Conservation (phyloP, 2,888 invertebrate genomes). For the Drosophila peninsularis region DNA sequence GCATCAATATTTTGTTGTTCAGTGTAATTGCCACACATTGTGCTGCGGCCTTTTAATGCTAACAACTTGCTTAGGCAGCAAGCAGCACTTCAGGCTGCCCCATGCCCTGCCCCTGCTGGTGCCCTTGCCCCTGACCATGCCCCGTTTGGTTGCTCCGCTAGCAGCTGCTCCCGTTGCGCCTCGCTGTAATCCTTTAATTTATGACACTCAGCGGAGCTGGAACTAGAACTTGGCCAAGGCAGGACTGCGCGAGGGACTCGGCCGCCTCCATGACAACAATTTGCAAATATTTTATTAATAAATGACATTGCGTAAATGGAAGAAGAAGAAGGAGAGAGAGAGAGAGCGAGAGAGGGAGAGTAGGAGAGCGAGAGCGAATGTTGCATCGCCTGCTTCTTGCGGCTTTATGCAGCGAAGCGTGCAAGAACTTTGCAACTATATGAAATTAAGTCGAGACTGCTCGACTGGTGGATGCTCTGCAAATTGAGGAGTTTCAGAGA, state of each 20-base stretch:
- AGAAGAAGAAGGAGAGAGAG: background rate
- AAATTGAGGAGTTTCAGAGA: too few species aligned
- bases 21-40: conserved; percentile 75
- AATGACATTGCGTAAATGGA: conserved; percentile 68
- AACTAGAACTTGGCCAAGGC: conserved; percentile 47
- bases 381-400: conserved; percentile 3
- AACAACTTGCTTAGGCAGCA: conserved; percentile 73
- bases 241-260: background rate
- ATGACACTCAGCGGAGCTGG: conserved; percentile 52
- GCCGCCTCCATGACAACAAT: conserved; percentile 69
- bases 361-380: background rate
- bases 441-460: conserved; percentile 13
- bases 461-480: conserved; percentile 15
- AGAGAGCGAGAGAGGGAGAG: background rate
- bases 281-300: conserved; percentile 81
- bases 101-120: background rate
- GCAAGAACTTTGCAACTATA: conserved; percentile 66
- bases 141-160: too few species aligned
- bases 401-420: conserved; percentile 52
- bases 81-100: conserved; percentile 7
- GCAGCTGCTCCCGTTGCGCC: conserved; percentile 27
- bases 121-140: background rate
- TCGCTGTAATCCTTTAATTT: conserved; percentile 70
- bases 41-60: conserved; percentile 66
- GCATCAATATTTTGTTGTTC: conserved; percentile 23